phyloP scores from a whole-genome alignment of 1,140 invertebrate species.

The Drosophila guanche region DNA sequence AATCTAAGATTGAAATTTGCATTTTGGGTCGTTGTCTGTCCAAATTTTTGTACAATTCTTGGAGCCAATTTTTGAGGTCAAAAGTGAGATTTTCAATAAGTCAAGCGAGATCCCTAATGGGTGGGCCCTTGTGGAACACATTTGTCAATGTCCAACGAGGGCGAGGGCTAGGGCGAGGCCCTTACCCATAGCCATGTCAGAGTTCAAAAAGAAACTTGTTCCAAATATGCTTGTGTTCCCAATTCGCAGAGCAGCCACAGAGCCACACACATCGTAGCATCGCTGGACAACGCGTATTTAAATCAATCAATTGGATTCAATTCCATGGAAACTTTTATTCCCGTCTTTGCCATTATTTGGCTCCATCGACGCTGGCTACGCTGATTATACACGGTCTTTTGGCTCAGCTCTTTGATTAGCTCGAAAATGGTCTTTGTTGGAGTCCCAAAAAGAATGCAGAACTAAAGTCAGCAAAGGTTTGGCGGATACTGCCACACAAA shows the following conservation, averaged over 20 bases:
- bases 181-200: constrained; percentile 18
- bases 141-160: constrained; percentile 58
- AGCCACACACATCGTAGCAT: too few species aligned
- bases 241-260: constrained; percentile 2
- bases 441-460: too few species aligned
- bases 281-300: constrained; percentile 22
- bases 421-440: too few species aligned
- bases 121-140: constrained; percentile 11
- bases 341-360: constrained; percentile 10
- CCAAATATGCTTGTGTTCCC: constrained; percentile 24
- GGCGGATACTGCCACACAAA: too few species aligned
- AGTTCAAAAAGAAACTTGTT: constrained; percentile 20
- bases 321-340: constrained; percentile 25
- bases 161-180: constrained; percentile 27
- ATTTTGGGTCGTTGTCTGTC: constrained; percentile 59
- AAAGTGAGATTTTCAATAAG: constrained; percentile 70
- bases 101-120: constrained; percentile 6
- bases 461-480: too few species aligned
- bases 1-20: constrained; percentile 58
- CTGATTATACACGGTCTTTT: neutral
- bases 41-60: constrained; percentile 29
- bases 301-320: constrained; percentile 39
- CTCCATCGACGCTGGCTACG: neutral
- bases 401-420: too few species aligned
- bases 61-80: constrained; percentile 63